Percentiles rank a stretch among this genome's conserved stretches.
Conservation (phyloP, 2,113 vertebrate species). For the Oreochromis niloticus region DNA sequence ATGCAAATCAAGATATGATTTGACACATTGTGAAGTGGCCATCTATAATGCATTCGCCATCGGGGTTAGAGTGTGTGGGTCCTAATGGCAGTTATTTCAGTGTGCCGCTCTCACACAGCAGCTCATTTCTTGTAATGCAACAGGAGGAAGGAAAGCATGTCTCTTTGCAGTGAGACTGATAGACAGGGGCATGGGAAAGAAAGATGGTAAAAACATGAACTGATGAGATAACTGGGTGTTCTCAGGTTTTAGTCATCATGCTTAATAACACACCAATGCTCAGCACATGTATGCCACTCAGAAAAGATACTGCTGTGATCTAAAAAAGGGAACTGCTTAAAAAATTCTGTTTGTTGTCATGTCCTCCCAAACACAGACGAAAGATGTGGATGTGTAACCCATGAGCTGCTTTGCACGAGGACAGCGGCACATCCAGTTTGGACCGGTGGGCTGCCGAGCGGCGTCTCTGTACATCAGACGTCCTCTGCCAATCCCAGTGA, state of each 20-base stretch:
- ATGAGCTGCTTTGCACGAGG: neutral
- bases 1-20: conserved; percentile 30
- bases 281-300: neutral
- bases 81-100: neutral
- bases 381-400: neutral
- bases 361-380: neutral
- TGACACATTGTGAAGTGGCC: conserved; percentile 36
- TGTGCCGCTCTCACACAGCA: neutral
- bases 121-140: neutral
- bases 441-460: neutral
- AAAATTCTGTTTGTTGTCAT: conserved; percentile 1
- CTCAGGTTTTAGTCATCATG: neutral
- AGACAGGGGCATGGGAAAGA: neutral
- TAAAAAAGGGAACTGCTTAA: neutral
- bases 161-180: neutral
- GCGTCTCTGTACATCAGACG: neutral
- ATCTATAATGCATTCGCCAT: conserved; percentile 42
- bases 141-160: neutral
- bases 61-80: neutral
- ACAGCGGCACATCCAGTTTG: neutral
- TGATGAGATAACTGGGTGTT: neutral
- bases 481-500: neutral
- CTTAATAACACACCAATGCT: neutral
- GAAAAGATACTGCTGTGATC: neutral
- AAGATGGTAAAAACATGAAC: neutral